Evolutionary conservation across 2,888 invertebrate genomes (phyloP), one percentile per base, ranked within the genome.

Genomic region (Biston betularia): DNA sequence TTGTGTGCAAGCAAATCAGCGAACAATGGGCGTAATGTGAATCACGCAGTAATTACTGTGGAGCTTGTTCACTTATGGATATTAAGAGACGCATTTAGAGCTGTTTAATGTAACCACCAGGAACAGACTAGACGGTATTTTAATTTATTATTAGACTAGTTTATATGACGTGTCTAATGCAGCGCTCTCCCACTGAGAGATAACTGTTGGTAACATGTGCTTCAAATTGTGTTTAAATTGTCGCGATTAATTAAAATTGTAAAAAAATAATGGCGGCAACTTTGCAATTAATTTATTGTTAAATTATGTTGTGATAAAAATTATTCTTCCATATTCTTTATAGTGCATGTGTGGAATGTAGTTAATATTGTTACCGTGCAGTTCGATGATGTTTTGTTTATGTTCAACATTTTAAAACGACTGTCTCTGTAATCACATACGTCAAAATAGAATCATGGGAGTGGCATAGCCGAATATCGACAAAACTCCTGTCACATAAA

Each of bases 111-210:
- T 71, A 72, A 63, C 42, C 69, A 65, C 52, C 55, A 71, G 63
- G 65, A 68, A 52, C 59, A 42, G 12, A 59, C 57, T 59, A 63
- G 64, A 55, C 61, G 69, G 63, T 62, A 69, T 65, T 68, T 65
- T 60, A 64, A 72, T 71, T 66, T 68, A 75, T 78, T 75, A 77
- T 69, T 72, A 77, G 74, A 71, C 70, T 73, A 74, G 77, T 77
- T 75, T 76, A 79, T 81, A 80, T 77, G 79, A 72, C 71, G 62
- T 67, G 61, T 68, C 64, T 76, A 73, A 79, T 82, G 75, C 79
- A 80, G 72, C 79, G 82, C 81, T 88, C 90, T 90, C 92, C 92
- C 90, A 85, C 89, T 74, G 80, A 83, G 89, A 81, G 77, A 82
- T 81, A 83, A 75, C 79, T 75, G 78, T 82, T 77, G 70, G 44